Conservation (phyloP, 2,797 vertebrate genomes). For the Halcyon badia region DNA sequence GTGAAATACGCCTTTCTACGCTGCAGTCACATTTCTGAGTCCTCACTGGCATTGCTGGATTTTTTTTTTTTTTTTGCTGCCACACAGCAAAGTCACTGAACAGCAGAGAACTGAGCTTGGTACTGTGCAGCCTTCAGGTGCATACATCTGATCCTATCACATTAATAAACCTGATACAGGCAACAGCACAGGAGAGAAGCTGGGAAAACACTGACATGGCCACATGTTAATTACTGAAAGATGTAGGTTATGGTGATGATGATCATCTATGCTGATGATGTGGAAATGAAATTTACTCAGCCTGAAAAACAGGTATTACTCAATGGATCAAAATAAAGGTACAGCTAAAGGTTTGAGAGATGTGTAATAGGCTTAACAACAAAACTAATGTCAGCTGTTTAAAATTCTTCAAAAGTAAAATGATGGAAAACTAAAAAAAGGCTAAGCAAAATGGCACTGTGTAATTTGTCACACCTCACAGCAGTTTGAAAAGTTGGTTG, state of each 20-base stretch:
- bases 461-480: conserved; percentile 22
- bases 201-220: background rate
- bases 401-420: conserved; percentile 46
- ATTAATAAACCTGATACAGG: background rate
- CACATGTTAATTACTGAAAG: background rate
- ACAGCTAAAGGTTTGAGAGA: background rate
- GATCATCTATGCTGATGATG: background rate
- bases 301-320: background rate
- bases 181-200: background rate
- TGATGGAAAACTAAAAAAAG: background rate
- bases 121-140: background rate
- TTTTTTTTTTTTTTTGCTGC: background rate
- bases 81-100: background rate
- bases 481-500: conserved; percentile 54
- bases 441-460: background rate
- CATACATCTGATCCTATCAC: background rate
- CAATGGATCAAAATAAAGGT: background rate
- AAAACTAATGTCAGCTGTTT: background rate
- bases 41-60: accelerated
- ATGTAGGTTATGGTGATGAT: background rate
- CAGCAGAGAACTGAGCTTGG: background rate
- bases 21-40: background rate
- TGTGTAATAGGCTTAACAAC: background rate
- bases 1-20: accelerated
- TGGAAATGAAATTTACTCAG: background rate